Evolutionary conservation across 2,113 vertebrate species (phyloP).

Genomic region (Paradisaea rubra): DNA sequence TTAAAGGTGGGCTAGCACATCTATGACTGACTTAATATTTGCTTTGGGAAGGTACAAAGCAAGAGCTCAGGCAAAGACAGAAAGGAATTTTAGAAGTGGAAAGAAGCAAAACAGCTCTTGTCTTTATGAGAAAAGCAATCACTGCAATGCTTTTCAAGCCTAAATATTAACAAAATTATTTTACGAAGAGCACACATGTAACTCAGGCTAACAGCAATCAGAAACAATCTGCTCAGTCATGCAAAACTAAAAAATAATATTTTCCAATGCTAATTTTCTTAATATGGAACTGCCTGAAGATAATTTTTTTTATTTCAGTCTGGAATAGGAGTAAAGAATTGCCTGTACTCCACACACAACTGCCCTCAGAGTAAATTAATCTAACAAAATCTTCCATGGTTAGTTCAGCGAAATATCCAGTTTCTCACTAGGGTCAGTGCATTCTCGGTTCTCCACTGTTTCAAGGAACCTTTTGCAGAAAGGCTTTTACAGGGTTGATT

Average conservation of each 20-base stretch:
- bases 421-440: not conserved
- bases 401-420: not conserved
- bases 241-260: not conserved
- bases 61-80: not conserved
- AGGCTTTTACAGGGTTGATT: not conserved
- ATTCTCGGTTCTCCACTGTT: not conserved
- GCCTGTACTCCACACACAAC: not conserved
- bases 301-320: not conserved
- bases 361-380: not conserved
- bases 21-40: not conserved
- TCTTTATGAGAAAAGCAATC: not conserved
- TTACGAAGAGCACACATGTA: not conserved
- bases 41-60: not conserved
- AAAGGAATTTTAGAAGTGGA: not conserved
- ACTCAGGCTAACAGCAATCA: not conserved
- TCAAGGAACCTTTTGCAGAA: not conserved
- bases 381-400: not conserved
- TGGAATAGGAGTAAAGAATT: not conserved
- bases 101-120: not conserved
- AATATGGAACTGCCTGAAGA: not conserved
- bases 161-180: not conserved
- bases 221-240: not conserved
- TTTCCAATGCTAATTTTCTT: not conserved
- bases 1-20: not conserved
- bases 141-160: not conserved